Evolutionary conservation across 2,113 vertebrate species (phyloP).

Genomic region (Suncus etruscus): DNA sequence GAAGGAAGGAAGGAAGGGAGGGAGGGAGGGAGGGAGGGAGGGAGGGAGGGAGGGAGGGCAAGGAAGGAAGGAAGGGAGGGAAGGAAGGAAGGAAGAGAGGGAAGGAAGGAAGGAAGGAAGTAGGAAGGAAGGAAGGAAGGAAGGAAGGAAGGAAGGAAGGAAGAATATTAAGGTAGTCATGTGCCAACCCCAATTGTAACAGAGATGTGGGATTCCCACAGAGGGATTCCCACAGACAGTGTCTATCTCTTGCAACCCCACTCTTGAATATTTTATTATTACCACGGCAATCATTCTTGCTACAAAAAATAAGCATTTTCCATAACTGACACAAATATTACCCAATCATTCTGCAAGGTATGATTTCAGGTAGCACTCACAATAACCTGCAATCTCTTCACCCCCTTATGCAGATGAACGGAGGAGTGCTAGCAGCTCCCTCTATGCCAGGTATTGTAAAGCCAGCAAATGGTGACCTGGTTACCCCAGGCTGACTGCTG

Average conservation of each 20-base stretch:
- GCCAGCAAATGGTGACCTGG: background rate
- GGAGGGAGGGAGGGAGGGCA: background rate
- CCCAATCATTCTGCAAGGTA: background rate
- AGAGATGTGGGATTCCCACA: background rate
- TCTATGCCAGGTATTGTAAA: background rate
- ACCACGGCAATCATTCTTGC: background rate
- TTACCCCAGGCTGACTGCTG: background rate
- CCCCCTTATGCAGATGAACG: background rate
- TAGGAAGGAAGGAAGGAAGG: background rate
- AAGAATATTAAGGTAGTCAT: background rate
- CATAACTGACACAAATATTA: background rate
- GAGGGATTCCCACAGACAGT: fast-evolving
- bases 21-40: background rate
- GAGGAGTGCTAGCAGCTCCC: background rate
- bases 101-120: background rate
- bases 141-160: background rate
- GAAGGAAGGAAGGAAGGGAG: background rate
- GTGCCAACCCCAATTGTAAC: fast-evolving
- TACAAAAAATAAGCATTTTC: background rate
- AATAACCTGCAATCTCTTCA: background rate
- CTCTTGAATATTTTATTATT: background rate
- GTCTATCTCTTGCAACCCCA: fast-evolving
- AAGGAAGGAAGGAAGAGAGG: background rate
- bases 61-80: fast-evolving
- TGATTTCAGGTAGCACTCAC: fast-evolving